These are phyloP conservation scores for Arrhopalites spinosus DNA, from an alignment of 2,888 invertebrate genomes.

Conservation along the genomic window DNA sequence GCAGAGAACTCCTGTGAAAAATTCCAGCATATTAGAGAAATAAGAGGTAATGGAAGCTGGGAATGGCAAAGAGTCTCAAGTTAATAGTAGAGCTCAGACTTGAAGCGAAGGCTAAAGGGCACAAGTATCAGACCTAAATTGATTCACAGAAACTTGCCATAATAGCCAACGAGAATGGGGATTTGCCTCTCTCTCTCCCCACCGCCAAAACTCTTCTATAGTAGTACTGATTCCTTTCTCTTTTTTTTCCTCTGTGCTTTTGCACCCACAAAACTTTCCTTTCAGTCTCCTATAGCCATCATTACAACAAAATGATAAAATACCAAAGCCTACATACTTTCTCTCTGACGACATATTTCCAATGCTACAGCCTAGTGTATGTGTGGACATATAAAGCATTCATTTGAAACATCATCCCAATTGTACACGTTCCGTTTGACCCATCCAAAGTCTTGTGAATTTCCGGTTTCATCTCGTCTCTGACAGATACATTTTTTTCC, in stretches of 20 bases:
- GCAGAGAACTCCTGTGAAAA: conserved; percentile 10
- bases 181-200: conserved; percentile 21
- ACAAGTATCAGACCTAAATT: conserved; percentile 38
- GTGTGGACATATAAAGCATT: conserved; percentile 1
- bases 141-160: conserved; percentile 40
- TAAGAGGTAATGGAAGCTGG: conserved; percentile 6
- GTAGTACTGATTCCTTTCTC: background rate
- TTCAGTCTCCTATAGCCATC: background rate
- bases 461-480: conserved; percentile 24
- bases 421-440: conserved; percentile 13
- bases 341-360: background rate
- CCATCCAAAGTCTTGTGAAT: conserved; percentile 16
- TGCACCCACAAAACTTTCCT: conserved; percentile 15
- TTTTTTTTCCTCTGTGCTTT: background rate
- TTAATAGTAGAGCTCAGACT: conserved; percentile 31
- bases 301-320: conserved; percentile 19
- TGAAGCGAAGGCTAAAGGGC: conserved; percentile 35
- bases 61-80: conserved; percentile 19
- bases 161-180: conserved; percentile 39
- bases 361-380: too few species aligned
- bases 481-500: conserved; percentile 20
- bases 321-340: conserved; percentile 1
- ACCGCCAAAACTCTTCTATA: conserved; percentile 2
- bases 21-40: conserved; percentile 19
- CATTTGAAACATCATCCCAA: conserved; percentile 9